Percentiles rank a stretch among this genome's conserved stretches.
Evolutionary conservation across 2,888 invertebrate genomes (phyloP).

Genomic region (Melipona bicolor): DNA sequence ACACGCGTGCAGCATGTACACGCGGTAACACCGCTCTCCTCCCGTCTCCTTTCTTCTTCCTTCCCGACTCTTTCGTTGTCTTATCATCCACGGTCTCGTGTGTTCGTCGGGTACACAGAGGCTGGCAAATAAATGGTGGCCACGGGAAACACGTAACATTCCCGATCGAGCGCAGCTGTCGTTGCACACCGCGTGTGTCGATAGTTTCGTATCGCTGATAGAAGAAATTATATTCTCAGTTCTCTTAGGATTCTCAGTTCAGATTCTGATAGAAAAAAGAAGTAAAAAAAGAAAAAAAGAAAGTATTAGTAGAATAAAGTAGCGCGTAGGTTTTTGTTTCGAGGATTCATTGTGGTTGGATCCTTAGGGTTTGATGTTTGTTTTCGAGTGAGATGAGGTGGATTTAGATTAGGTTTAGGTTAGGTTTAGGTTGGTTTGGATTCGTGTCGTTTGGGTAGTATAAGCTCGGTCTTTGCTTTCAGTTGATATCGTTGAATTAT

Average conservation of each 20-base stretch:
- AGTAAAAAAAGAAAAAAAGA: too few species aligned
- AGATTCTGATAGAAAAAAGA: background rate
- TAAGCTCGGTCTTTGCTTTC: background rate
- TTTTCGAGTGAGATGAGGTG: background rate
- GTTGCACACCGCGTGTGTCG: constrained; percentile 38
- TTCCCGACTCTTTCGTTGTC: constrained; percentile 12
- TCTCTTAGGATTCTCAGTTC: background rate
- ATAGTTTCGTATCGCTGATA: constrained; percentile 33
- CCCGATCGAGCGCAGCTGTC: constrained; percentile 61
- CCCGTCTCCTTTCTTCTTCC: background rate
- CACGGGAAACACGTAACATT: constrained; percentile 52
- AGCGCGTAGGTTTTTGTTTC: constrained; percentile 17
- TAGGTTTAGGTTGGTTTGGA: background rate
- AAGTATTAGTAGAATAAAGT: too few species aligned
- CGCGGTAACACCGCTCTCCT: background rate
- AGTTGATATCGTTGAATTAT: too few species aligned
- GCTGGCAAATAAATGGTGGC: constrained; percentile 53
- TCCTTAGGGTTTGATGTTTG: background rate
- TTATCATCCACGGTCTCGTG: constrained; percentile 43
- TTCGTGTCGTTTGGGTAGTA: background rate
- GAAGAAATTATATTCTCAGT: background rate
- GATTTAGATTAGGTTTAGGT: too few species aligned
- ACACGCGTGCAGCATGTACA: constrained; percentile 17
- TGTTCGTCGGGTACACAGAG: constrained; percentile 32
- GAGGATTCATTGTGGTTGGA: background rate